Conservation (phyloP, 2,113 vertebrate species). For the Nymphicus hollandicus region DNA sequence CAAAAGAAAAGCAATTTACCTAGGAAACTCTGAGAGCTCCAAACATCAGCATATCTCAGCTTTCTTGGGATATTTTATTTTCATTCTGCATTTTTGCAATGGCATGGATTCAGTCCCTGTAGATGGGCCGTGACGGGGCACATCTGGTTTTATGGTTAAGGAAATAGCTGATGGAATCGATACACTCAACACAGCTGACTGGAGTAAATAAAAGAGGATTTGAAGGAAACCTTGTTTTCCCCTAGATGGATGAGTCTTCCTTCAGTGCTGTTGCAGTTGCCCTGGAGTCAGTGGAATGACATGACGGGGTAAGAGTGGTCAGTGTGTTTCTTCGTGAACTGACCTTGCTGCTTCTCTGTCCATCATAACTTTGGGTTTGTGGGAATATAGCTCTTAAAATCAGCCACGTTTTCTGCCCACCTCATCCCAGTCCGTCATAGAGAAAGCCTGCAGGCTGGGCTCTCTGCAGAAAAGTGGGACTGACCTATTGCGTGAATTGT, state of each 20-base stretch:
- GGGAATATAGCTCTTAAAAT: not conserved
- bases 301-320: fast-evolving
- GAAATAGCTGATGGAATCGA: slow-evolving; percentile 49
- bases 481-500: not conserved
- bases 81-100: slow-evolving; percentile 56
- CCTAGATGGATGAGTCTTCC: not conserved
- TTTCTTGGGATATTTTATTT: slow-evolving; percentile 50
- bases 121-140: slow-evolving; percentile 59
- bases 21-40: slow-evolving; percentile 29
- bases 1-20: slow-evolving; percentile 49
- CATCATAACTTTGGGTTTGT: not conserved
- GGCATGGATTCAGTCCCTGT: slow-evolving; percentile 37
- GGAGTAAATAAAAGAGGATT: slow-evolving; percentile 50
- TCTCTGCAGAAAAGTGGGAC: not conserved
- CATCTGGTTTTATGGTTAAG: slow-evolving; percentile 63
- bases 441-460: not conserved
- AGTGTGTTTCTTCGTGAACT: not conserved
- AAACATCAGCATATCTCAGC: slow-evolving; percentile 36
- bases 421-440: not conserved
- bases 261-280: not conserved
- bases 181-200: slow-evolving; percentile 44
- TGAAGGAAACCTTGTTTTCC: slow-evolving; percentile 46
- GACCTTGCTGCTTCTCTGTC: not conserved
- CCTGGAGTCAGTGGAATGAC: not conserved
- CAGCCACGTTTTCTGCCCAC: fast-evolving